Base-by-base conservation (phyloP, 53 echinoderm and acorn worm genomes). In the Hippasteria phrygiana region DNA sequence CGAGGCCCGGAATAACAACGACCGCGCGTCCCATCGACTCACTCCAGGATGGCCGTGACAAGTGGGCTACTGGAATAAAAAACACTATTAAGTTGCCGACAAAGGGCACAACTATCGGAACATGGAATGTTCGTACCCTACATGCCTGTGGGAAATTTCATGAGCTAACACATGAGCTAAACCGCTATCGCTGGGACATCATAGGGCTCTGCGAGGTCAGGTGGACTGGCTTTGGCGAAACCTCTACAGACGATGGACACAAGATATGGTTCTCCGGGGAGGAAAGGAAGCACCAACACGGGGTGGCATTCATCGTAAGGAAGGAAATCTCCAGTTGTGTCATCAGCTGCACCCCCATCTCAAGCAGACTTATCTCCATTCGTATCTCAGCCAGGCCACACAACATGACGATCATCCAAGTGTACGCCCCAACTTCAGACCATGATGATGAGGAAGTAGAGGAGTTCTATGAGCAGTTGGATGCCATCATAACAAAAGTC, bases 321-420 rank as follows among this genome's bases (percentile, higher is more conserved):
- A 55, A 73, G 36, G 43, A 88, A 62, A 92, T 17, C 0, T 31
- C 20, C 7, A 81, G 81, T 40, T 8, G 26, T 18, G 18, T 54
- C 17, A 10, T 54, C 0, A 20, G 54, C 3, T 54, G 54, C 54
- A 16, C 3, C 18, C 80, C 88, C 55, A 26, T 91, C 8, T 91
- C 88, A 6, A 88, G 80, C 72, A 10, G 92, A 28, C 87, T 87
- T 35, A 91, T 91, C 24, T 45, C 4, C 53, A 87, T 87, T 2
- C 87, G 91, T 28, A 1, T 91, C 16, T 43, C 43, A 6, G 56
- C 90, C 59, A 20, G 48, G 5, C 90, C 90, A 17, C 71, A 74
- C 29, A 91, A 87, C 79, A 91, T 78, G 66, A 91, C 87, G 51
- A 78, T 87, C 78, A 69, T 91, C 4, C 91, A 88, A 41, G 88